Percentiles rank a stretch among this genome's conserved stretches.
Conservation (phyloP, 2,888 invertebrate genomes). For the Cremastinae sp. region DNA sequence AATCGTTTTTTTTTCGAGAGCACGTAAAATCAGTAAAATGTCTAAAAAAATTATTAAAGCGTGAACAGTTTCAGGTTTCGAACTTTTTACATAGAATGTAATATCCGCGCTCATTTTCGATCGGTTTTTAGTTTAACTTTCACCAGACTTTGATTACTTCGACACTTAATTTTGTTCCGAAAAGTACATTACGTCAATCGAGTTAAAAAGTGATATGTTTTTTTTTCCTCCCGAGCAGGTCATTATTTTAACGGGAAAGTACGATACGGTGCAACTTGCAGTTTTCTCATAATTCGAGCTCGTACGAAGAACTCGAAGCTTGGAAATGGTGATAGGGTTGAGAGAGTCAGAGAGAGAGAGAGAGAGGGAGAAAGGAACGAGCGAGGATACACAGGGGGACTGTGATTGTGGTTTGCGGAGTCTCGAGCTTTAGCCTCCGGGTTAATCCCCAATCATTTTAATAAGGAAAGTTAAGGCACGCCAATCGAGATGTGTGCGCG, state of each 20-base stretch:
- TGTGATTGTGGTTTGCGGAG: slow-evolving; percentile 41
- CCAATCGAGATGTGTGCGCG: slow-evolving; percentile 46
- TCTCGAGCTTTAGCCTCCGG: slow-evolving; percentile 44
- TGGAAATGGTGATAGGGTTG: not conserved
- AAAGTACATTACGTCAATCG: no score
- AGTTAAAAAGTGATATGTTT: no score
- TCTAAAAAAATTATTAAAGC: no score
- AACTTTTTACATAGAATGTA: no score
- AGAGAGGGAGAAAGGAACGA: not conserved
- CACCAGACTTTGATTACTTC: no score
- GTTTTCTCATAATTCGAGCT: slow-evolving; percentile 52
- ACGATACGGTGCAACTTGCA: not conserved
- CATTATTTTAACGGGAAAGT: not conserved
- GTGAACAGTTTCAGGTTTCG: no score
- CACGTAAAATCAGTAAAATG: no score
- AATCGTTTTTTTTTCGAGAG: no score
- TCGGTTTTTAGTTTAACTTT: no score
- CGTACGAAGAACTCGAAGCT: slow-evolving; percentile 35
- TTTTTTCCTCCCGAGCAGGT: not conserved
- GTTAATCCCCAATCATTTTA: slow-evolving; percentile 65
- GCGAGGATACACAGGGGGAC: slow-evolving; percentile 11
- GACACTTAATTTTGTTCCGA: no score
- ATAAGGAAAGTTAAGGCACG: slow-evolving; percentile 64
- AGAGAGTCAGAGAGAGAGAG: no score
- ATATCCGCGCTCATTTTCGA: no score